A percentile compares a stretch with the other conserved stretches of the same genome.
Evolutionary conservation across 2,113 vertebrate species (phyloP).

Genomic region (Neopipo cinnamomea): DNA sequence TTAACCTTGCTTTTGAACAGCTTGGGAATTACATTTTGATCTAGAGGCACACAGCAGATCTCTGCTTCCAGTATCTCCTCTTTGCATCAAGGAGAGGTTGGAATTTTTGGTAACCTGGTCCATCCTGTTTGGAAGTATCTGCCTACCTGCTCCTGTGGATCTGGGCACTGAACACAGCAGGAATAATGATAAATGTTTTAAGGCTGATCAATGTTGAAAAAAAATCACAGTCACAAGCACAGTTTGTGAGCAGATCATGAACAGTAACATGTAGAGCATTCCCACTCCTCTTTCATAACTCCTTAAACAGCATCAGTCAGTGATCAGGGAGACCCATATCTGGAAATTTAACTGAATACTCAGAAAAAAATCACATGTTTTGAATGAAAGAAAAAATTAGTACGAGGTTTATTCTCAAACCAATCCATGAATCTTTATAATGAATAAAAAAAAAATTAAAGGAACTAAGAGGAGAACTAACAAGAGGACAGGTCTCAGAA

Average conservation of each 20-base stretch:
- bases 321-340: neutral
- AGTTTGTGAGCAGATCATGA: neutral
- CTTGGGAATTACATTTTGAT: neutral
- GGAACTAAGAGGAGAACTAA: neutral
- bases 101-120: neutral
- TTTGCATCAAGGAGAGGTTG: neutral
- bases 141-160: neutral
- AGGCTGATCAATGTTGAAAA: neutral
- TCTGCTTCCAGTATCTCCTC: neutral
- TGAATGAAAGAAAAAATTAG: neutral
- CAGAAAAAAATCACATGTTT: neutral
- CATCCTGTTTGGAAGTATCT: neutral
- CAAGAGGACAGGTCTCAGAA: neutral
- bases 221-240: neutral
- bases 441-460: neutral
- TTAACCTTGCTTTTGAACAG: neutral
- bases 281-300: neutral
- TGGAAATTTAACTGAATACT: neutral
- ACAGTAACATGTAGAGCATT: neutral
- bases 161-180: neutral
- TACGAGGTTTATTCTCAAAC: neutral
- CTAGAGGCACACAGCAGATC: neutral
- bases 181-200: neutral
- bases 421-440: neutral
- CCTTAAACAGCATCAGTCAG: neutral